Evolutionary conservation across 2,797 vertebrate species (phyloP).

Genomic region (Otolemur crassicaudatus): DNA sequence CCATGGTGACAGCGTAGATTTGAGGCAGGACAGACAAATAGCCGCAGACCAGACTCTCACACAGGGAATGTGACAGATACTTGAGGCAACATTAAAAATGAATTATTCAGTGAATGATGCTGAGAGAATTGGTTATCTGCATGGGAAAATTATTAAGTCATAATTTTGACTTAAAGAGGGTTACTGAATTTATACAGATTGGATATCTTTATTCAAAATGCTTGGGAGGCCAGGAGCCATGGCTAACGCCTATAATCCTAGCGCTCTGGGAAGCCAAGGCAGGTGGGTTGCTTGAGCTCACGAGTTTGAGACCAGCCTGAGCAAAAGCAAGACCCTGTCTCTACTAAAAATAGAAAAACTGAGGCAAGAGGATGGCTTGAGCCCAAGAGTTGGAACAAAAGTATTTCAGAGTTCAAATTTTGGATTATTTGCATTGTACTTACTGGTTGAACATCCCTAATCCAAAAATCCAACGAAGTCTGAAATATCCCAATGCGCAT

Average conservation of each 20-base stretch:
- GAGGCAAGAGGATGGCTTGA: too few relatives aligned
- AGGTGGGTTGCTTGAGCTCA: too few relatives aligned
- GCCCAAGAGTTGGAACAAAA: neutral
- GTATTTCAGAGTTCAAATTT: neutral
- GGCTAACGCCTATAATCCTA: too few relatives aligned
- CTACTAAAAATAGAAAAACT: too few relatives aligned
- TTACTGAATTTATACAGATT: neutral
- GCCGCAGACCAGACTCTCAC: neutral
- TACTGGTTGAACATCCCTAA: neutral
- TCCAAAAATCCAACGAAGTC: neutral
- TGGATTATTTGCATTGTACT: neutral
- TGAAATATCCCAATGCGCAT: neutral
- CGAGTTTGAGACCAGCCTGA: too few relatives aligned
- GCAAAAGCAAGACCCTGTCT: too few relatives aligned
- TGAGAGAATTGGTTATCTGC: neutral
- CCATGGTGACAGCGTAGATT: neutral
- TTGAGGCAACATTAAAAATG: neutral
- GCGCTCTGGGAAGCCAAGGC: too few relatives aligned
- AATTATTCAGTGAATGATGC: neutral
- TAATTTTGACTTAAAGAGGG: neutral
- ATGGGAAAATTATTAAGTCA: neutral
- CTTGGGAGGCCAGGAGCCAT: neutral
- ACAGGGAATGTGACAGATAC: neutral
- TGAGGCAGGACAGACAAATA: neutral
- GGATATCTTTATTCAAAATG: neutral